Conservation (phyloP, 1,140 invertebrate genomes). For the Bombus difficillimus region DNA sequence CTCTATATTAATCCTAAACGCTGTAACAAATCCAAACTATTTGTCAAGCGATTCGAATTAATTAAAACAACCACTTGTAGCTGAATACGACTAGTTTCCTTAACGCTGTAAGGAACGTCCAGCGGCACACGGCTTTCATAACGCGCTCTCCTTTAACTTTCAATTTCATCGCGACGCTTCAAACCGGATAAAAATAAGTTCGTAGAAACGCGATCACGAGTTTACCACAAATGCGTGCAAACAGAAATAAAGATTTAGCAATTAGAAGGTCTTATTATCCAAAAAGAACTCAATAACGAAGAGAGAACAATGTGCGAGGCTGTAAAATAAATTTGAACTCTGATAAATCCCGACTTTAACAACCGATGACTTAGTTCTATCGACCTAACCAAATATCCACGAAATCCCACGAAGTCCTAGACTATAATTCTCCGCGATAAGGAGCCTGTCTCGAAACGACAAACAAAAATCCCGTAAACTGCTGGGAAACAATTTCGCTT, state of each 20-base stretch:
- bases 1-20: slow-evolving; percentile 1
- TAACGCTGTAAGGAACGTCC: neutral
- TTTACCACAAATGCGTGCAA: neutral
- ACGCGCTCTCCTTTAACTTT: neutral
- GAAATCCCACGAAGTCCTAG: neutral
- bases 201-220: neutral
- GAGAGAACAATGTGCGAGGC: neutral
- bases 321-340: neutral
- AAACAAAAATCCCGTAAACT: neutral
- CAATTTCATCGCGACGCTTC: neutral
- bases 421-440: neutral
- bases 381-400: neutral
- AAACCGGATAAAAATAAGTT: neutral
- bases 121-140: neutral
- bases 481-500: too few species aligned
- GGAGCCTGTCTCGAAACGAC: neutral
- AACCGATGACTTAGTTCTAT: neutral
- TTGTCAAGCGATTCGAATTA: slow-evolving; percentile 21
- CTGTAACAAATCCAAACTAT: neutral
- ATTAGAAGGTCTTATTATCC: neutral
- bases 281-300: neutral
- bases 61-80: slow-evolving; percentile 21
- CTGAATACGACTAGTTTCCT: neutral
- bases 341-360: neutral
- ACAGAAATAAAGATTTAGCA: neutral